Evolutionary conservation across 2,113 vertebrate species (phyloP).

Genomic region (Protobothrops flavoviridis): DNA sequence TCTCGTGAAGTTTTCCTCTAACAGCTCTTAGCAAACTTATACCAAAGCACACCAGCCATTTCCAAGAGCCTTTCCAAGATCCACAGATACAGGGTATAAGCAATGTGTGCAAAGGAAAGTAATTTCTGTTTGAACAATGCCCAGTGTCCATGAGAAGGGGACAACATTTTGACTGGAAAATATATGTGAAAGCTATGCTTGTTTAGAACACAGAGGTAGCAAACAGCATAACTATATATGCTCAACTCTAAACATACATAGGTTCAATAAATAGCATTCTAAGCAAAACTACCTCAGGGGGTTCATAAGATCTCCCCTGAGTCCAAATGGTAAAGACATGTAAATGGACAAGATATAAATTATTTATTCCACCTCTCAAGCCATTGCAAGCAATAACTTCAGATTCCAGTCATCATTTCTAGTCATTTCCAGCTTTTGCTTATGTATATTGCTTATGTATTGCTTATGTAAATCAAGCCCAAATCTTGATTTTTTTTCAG

Average conservation of each 20-base stretch:
- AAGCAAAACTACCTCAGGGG: not conserved
- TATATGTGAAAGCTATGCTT: slow-evolving; percentile 3
- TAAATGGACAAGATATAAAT: not conserved
- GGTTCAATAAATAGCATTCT: not conserved
- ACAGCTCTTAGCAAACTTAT: no score
- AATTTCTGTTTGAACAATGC: not conserved
- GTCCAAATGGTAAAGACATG: not conserved
- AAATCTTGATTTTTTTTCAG: not conserved
- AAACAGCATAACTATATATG: not conserved
- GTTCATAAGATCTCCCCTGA: not conserved
- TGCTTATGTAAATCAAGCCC: no score
- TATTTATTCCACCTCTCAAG: not conserved
- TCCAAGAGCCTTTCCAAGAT: not conserved
- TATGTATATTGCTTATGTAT: no score
- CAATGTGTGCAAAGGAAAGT: slow-evolving; percentile 51
- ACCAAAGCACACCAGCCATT: not conserved
- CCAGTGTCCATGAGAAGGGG: slow-evolving; percentile 12
- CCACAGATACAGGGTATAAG: not conserved
- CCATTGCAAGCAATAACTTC: not conserved
- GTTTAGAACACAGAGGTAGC: slow-evolving; percentile 4
- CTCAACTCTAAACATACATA: not conserved
- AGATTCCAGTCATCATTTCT: not conserved
- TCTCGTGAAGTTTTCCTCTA: not conserved
- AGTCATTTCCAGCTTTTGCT: not conserved
- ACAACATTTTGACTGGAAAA: not conserved